Conservation (phyloP, 2,888 invertebrate genomes). For the Calameuta idolon region DNA sequence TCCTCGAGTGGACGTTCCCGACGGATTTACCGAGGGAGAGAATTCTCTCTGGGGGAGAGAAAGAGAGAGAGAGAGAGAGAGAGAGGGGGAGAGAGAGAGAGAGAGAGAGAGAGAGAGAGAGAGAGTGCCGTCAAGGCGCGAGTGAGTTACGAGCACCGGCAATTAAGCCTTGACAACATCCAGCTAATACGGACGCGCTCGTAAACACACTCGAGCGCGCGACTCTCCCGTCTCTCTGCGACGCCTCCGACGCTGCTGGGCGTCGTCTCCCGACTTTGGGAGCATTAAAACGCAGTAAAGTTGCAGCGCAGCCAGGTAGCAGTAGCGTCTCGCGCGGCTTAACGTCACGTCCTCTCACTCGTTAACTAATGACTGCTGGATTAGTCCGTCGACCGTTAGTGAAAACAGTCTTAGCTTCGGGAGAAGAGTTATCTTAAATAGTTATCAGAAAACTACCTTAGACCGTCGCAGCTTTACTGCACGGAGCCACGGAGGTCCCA, state of each 20-base stretch:
- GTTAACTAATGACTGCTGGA: conserved; percentile 31
- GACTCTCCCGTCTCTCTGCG: conserved; percentile 20
- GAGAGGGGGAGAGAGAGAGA: conserved; percentile 12
- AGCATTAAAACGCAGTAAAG: conserved; percentile 32
- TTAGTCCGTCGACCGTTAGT: conserved; percentile 7
- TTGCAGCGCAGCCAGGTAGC: conserved; percentile 6
- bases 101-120: conserved; percentile 29
- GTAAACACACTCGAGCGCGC: conserved; percentile 49
- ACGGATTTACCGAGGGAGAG: not conserved
- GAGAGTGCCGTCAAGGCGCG: conserved; percentile 30
- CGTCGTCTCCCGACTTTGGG: conserved; percentile 20
- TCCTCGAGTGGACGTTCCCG: not conserved
- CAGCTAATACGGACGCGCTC: conserved; percentile 51
- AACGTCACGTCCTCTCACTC: conserved; percentile 25
- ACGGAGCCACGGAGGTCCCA: not conserved
- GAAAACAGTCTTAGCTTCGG: not conserved
- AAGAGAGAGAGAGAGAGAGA: conserved; percentile 18
- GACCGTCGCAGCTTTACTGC: not conserved
- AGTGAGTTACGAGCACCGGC: conserved; percentile 50
- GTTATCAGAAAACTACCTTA: not conserved
- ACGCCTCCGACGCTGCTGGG: conserved; percentile 29
- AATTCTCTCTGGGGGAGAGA: not conserved
- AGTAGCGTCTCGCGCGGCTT: conserved; percentile 17
- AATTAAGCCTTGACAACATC: conserved; percentile 56
- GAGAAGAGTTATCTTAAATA: not conserved